phyloP scores from a whole-genome alignment of 2,888 invertebrate species.

The Slavum lentiscoides region DNA sequence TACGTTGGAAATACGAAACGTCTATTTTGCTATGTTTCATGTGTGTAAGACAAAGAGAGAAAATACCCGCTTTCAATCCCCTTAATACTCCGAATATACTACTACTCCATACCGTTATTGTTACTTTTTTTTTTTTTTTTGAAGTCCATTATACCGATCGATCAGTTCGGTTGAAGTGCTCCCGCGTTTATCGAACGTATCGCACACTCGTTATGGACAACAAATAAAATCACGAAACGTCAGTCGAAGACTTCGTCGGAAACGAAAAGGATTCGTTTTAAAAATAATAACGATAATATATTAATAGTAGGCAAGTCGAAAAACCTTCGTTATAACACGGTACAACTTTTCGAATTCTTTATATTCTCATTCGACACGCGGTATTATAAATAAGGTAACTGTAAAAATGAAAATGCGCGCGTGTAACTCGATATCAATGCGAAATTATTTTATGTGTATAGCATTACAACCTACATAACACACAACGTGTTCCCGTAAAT shows the following conservation, averaged over 20 bases:
- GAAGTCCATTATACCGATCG: not conserved
- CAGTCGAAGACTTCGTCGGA: not conserved
- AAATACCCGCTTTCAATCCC: no score
- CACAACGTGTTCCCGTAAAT: not conserved
- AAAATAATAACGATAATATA: not conserved
- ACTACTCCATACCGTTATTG: not conserved
- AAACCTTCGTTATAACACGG: not conserved
- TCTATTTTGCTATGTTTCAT: no score
- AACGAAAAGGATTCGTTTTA: not conserved
- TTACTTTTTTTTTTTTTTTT: not conserved
- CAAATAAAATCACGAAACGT: not conserved
- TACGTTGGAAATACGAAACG: no score
- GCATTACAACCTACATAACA: not conserved
- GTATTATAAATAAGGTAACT: constrained; percentile 16
- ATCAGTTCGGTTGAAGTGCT: not conserved
- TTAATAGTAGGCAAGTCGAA: not conserved
- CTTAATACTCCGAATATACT: no score
- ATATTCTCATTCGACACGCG: not conserved
- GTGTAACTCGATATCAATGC: constrained; percentile 12
- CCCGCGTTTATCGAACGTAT: not conserved
- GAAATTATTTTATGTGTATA: not conserved
- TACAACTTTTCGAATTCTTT: not conserved
- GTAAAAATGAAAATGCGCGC: constrained; percentile 1
- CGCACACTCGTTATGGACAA: not conserved
- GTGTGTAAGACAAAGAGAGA: no score